Evolutionary conservation across 2,113 vertebrate species (phyloP).

Genomic region (Hydropotes inermis): DNA sequence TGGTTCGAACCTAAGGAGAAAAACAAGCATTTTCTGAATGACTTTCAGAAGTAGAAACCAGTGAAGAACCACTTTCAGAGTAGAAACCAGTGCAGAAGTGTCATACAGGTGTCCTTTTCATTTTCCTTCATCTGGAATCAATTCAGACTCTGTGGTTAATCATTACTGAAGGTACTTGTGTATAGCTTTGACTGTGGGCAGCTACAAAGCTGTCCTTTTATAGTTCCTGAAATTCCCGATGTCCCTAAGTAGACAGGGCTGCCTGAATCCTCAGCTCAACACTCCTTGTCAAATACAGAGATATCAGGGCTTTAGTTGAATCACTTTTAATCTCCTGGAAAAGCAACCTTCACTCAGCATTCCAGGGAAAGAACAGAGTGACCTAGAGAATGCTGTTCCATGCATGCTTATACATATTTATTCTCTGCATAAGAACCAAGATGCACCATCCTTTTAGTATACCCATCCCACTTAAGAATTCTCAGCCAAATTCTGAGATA

Average conservation of each 20-base stretch:
- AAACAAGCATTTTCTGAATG: not conserved
- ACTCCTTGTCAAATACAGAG: not conserved
- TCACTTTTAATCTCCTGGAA: not conserved
- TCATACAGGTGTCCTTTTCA: not conserved
- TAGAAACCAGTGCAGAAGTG: not conserved
- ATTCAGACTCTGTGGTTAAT: conserved; percentile 24
- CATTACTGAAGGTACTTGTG: conserved; percentile 8
- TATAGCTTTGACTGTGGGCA: not conserved
- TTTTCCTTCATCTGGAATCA: not conserved
- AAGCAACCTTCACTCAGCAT: not conserved
- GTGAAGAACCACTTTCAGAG: not conserved
- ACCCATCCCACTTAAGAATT: not conserved
- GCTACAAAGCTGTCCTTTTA: not conserved
- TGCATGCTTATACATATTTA: not conserved
- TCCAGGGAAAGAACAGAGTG: not conserved
- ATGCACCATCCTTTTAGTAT: not conserved
- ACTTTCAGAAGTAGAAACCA: not conserved
- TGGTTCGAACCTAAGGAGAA: conserved; percentile 78
- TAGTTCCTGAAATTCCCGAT: not conserved
- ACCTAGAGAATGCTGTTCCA: not conserved
- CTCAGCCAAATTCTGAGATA: not conserved
- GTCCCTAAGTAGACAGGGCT: not conserved
- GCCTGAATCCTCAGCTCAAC: not conserved
- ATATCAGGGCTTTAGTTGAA: not conserved
- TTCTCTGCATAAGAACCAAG: not conserved